A percentile compares a stretch with the other conserved stretches of the same genome.
phyloP scores from a whole-genome alignment of 2,797 vertebrate genomes.

The Malacoctenus gilli region DNA sequence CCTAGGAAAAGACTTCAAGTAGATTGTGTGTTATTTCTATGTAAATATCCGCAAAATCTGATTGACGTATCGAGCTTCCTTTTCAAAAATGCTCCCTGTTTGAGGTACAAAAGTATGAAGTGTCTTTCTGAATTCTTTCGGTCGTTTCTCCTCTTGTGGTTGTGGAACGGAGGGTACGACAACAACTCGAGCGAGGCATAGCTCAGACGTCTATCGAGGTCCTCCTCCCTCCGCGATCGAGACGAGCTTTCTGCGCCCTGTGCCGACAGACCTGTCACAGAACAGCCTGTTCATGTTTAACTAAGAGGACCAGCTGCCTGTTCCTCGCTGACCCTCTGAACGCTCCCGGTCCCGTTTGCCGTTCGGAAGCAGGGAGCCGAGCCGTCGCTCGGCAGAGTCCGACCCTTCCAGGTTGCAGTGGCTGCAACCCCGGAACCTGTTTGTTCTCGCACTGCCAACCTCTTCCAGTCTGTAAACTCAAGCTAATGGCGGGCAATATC shows the following conservation, averaged over 20 bases:
- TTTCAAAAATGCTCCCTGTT: too few relatives aligned
- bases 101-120: too few relatives aligned
- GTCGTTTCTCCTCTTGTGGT: too few relatives aligned
- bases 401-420: constrained; percentile 28
- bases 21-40: too few relatives aligned
- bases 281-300: constrained; percentile 65
- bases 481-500: too few relatives aligned
- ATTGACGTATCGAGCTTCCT: too few relatives aligned
- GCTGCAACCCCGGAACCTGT: constrained; percentile 18
- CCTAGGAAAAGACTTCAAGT: too few relatives aligned
- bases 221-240: constrained; percentile 14
- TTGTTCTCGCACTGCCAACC: constrained; percentile 28
- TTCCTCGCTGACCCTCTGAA: constrained; percentile 54
- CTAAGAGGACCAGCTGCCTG: constrained; percentile 57
- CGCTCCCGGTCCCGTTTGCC: constrained; percentile 44
- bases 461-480: background rate
- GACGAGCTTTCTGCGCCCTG: constrained; percentile 26
- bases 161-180: too few relatives aligned
- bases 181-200: too few relatives aligned
- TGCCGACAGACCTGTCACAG: constrained; percentile 49
- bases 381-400: constrained; percentile 25
- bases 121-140: too few relatives aligned
- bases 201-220: too few relatives aligned
- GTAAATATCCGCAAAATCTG: too few relatives aligned
- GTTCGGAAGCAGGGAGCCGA: constrained; percentile 33